phyloP scores from a whole-genome alignment of 2,888 invertebrate species.

The Epicampocera succincta region DNA sequence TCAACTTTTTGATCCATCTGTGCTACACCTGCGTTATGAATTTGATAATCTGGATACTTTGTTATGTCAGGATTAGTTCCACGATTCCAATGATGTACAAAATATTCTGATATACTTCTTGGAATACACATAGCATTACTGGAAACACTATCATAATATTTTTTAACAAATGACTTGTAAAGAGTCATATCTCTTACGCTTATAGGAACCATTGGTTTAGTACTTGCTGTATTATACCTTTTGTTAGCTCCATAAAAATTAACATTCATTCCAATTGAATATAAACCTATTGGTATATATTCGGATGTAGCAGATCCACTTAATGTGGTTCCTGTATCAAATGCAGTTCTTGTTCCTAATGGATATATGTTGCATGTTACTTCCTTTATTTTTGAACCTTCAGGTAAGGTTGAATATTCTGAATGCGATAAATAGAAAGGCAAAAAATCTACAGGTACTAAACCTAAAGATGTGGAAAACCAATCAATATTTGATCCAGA shows the following conservation, averaged over 20 bases:
- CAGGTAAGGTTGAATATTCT: no score
- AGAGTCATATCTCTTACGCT: neutral
- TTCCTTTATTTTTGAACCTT: neutral
- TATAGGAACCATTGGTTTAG: slow-evolving; percentile 21
- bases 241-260: slow-evolving; percentile 29
- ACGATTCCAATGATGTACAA: slow-evolving; percentile 25
- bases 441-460: no score
- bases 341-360: no score
- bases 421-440: no score
- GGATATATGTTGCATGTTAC: no score
- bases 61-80: slow-evolving; percentile 15
- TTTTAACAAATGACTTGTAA: neutral
- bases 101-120: no score
- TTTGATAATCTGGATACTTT: slow-evolving; percentile 33
- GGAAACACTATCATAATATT: no score
- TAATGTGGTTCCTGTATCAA: slow-evolving; percentile 27
- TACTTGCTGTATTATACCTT: neutral
- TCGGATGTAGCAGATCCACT: no score
- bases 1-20: no score
- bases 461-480: slow-evolving; percentile 20
- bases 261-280: slow-evolving; percentile 18
- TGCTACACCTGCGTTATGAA: no score
- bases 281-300: slow-evolving; percentile 28
- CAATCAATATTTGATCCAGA: neutral
- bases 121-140: no score